A percentile compares a stretch with the other conserved stretches of the same genome.
Evolutionary conservation across 2,888 invertebrate genomes (phyloP).

Genomic region (Oligia fasciuncula): DNA sequence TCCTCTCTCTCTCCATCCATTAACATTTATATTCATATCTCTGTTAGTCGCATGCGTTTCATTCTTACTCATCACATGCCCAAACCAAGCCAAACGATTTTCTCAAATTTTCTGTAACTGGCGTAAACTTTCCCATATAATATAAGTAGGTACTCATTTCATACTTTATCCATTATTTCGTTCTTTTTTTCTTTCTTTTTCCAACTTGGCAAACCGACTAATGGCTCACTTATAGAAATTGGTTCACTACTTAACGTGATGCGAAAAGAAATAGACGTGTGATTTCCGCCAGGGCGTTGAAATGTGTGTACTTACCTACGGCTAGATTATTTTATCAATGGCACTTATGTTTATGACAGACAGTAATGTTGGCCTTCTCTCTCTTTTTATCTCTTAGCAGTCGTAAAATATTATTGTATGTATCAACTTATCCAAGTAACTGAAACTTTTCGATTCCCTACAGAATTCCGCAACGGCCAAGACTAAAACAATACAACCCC

Average conservation of each 20-base stretch:
- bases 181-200: not conserved
- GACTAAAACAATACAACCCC: not conserved
- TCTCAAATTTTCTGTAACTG: no score
- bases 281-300: not conserved
- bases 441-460: constrained; percentile 1
- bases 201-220: not conserved
- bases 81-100: no score
- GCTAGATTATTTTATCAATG: not conserved
- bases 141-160: no score
- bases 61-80: no score
- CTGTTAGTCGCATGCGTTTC: no score
- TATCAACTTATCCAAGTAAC: no score
- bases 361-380: not conserved
- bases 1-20: no score
- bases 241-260: constrained; percentile 24
- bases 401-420: constrained; percentile 3
- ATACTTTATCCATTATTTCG: not conserved
- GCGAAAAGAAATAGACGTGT: constrained; percentile 5
- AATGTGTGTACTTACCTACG: not conserved
- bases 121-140: no score
- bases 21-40: no score
- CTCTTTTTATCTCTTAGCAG: not conserved
- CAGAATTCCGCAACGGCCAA: not conserved
- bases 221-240: constrained; percentile 20
- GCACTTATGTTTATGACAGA: constrained; percentile 2